Percentiles rank a stretch among this genome's conserved stretches.
These are phyloP conservation scores for Pterostichus madidus DNA, from an alignment of 2,888 invertebrate species.

Conservation along the genomic window DNA sequence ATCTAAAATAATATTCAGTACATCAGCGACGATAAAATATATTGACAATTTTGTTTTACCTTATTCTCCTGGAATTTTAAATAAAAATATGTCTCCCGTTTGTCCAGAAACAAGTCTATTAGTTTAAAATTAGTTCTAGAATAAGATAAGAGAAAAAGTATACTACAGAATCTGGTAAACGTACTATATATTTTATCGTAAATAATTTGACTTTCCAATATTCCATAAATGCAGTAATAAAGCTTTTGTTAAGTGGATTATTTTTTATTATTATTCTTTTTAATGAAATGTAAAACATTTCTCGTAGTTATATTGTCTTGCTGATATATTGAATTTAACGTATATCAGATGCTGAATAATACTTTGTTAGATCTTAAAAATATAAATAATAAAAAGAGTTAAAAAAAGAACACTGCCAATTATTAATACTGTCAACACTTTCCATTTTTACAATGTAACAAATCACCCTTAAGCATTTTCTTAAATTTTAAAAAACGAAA, in stretches of 20 bases:
- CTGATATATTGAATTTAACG: conserved; percentile 13
- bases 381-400: conserved; percentile 44
- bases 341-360: conserved; percentile 15
- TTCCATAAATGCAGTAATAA: too few species aligned
- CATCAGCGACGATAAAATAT: conserved; percentile 7
- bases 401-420: conserved; percentile 60
- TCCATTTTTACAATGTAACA: conserved; percentile 46
- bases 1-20: conserved; percentile 34
- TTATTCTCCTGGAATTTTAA: not conserved
- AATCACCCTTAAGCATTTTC: conserved; percentile 48
- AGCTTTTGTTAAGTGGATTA: too few species aligned
- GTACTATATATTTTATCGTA: too few species aligned
- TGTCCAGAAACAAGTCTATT: too few species aligned
- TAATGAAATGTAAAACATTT: too few species aligned
- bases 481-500: conserved; percentile 50
- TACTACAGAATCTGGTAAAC: too few species aligned
- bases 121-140: too few species aligned
- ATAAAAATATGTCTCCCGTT: not conserved
- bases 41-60: not conserved
- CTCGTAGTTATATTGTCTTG: not conserved
- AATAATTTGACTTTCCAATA: too few species aligned
- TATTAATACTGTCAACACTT: conserved; percentile 59
- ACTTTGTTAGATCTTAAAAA: conserved; percentile 34
- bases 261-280: too few species aligned
- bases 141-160: too few species aligned